phyloP scores from a whole-genome alignment of 35 echinoderm and acorn worm species.

The Eucidaris tribuloides region DNA sequence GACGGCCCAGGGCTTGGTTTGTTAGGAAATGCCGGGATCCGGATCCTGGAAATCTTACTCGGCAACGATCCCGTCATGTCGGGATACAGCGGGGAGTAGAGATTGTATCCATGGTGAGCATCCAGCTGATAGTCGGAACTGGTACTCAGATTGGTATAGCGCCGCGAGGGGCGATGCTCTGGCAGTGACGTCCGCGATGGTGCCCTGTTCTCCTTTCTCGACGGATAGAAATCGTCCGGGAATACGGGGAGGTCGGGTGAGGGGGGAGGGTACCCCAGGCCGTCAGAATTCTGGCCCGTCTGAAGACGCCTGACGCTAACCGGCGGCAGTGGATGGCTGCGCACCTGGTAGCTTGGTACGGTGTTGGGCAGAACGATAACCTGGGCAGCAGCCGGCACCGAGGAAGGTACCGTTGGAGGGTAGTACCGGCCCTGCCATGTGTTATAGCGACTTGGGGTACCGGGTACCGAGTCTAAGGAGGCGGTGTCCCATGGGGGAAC shows the following conservation, averaged over 20 bases:
- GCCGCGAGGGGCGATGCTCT: background rate
- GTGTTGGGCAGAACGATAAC: slow-evolving; percentile 32
- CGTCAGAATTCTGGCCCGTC: slow-evolving; percentile 5
- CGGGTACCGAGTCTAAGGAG: background rate
- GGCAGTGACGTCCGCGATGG: slow-evolving; percentile 40
- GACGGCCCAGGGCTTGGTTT: slow-evolving; percentile 36
- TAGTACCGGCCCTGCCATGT: background rate
- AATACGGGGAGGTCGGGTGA: background rate
- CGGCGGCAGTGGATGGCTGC: background rate
- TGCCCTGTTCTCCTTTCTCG: background rate
- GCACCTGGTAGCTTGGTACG: slow-evolving; percentile 44
- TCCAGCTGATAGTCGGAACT: background rate
- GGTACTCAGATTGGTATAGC: background rate
- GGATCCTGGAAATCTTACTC: slow-evolving; percentile 46
- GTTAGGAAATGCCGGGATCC: slow-evolving; percentile 19
- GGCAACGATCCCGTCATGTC: background rate
- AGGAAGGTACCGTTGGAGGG: background rate
- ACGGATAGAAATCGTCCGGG: background rate
- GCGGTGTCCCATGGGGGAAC: background rate
- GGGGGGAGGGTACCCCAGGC: background rate
- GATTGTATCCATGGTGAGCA: no score
- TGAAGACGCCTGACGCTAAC: no score
- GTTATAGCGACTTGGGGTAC: slow-evolving; percentile 4
- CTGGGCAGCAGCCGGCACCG: slow-evolving; percentile 31
- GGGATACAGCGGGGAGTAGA: no score